Evolutionary conservation across 1,140 invertebrate genomes (phyloP), one percentile per base, ranked within the genome.

Genomic region (Potamilus streckersoni): DNA sequence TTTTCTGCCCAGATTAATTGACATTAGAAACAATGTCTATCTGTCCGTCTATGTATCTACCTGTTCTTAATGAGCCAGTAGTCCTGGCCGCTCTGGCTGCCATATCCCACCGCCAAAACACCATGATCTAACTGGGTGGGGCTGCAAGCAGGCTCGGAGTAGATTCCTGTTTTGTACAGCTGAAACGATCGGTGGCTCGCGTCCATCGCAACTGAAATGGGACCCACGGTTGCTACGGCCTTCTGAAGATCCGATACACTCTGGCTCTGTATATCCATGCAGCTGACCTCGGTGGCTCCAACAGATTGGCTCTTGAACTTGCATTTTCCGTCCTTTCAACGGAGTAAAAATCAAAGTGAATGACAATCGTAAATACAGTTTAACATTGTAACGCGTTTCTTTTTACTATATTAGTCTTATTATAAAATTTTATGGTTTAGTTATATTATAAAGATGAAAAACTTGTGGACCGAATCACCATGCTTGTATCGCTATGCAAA

Each of bases 31-130:
- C 38, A 49, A 49, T 49, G 38, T 49, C 38, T 49, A 5, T 49
- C 38, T 49, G 38, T 49, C 38, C 6, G 38, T 49, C 38, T 11
- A 49, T 11, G 38, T 11, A 49, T 49, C 0, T 49, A 49, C 38
- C 79, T 80, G 57, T 82, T 82, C 65, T 81, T 80, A 38, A 71
- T 73, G 13, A 82, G 70, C 81, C 81, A 82, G 55, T 79, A 82
- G 49, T 75, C 73, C 19, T 69, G 16, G 15, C 76, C 79, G 16
- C 73, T 71, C 60, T 76, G 63, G 1, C 91, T 92, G 31, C 95
- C 95, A 85, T 95, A 96, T 58, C 96, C 95, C 70, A 96, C 94
- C 59, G 92, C 91, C n/a, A 95, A 87, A 16, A 96, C 96, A 76
- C 95, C 96, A 86, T 97, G 96, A 88, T 97, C 95, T 20, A 97